Percentiles rank a stretch among this genome's conserved stretches.
phyloP scores from a whole-genome alignment of 1,140 invertebrate species.

The Magallana gigas region DNA sequence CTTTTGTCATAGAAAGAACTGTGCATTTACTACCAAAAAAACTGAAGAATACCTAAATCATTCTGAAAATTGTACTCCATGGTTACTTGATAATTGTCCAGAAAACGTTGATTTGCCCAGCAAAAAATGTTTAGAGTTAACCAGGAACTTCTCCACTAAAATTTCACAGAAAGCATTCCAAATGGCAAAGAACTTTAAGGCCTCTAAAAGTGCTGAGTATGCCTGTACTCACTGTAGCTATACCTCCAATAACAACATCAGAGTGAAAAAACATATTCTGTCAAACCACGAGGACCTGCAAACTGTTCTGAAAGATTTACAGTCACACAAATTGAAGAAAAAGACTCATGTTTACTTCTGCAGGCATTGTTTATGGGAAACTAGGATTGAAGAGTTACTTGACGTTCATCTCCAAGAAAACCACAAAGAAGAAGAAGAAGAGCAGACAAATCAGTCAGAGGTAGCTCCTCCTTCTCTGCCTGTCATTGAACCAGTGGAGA shows the following conservation, averaged over 20 bases:
- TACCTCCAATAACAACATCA: constrained; percentile 62
- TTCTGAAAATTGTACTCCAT: constrained; percentile 69
- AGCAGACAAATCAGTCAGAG: neutral
- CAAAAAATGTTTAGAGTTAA: constrained; percentile 68
- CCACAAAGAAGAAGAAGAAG: constrained; percentile 51
- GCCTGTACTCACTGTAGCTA: constrained; percentile 62
- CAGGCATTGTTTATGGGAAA: constrained; percentile 65
- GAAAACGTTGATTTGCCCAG: constrained; percentile 59
- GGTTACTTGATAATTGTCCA: constrained; percentile 60
- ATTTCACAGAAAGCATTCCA: constrained; percentile 62
- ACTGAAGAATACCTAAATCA: constrained; percentile 66
- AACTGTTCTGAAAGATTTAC: constrained; percentile 59
- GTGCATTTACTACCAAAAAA: constrained; percentile 70
- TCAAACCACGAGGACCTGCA: constrained; percentile 56
- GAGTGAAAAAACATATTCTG: constrained; percentile 65
- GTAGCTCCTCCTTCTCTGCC: neutral
- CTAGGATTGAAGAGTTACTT: constrained; percentile 56
- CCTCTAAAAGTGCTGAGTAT: constrained; percentile 59
- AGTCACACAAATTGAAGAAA: constrained; percentile 53
- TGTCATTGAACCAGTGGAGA: constrained; percentile 29
- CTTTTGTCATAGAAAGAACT: constrained; percentile 70
- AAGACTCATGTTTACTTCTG: constrained; percentile 64
- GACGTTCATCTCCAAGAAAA: constrained; percentile 56
- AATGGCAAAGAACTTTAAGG: constrained; percentile 54
- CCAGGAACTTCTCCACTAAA: constrained; percentile 57